Evolutionary conservation across 2,888 invertebrate species (phyloP).

Genomic region (Tiliacea citrago): DNA sequence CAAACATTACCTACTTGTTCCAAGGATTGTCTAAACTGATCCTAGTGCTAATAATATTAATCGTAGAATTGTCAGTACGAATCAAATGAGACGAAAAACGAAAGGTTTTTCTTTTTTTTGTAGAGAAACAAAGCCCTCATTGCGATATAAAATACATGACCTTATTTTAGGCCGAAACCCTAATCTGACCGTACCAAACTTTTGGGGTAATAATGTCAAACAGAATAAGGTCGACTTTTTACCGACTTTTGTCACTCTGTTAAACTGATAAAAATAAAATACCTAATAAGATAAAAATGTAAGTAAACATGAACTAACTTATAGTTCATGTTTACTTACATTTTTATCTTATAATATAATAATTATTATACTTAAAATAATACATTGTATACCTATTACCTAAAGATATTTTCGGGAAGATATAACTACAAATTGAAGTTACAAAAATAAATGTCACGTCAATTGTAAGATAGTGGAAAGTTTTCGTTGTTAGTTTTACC

Average conservation of each 20-base stretch:
- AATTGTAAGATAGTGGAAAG: slow-evolving; percentile 12
- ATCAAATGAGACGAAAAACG: background rate
- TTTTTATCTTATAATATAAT: slow-evolving; percentile 30
- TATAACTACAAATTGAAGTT: slow-evolving; percentile 5
- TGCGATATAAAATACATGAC: slow-evolving; percentile 21
- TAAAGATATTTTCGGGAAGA: slow-evolving; percentile 5
- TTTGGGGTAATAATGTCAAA: slow-evolving; percentile 29
- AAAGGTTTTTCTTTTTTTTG: background rate
- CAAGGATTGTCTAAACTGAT: no score
- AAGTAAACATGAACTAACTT: slow-evolving; percentile 11
- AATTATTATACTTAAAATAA: slow-evolving; percentile 17
- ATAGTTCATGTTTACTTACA: slow-evolving; percentile 42
- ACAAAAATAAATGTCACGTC: background rate
- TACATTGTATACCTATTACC: slow-evolving; percentile 24
- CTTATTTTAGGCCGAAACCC: slow-evolving; percentile 23
- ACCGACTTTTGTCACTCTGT: slow-evolving; percentile 2
- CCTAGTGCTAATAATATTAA: background rate
- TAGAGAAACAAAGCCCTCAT: background rate
- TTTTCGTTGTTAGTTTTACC: slow-evolving; percentile 1
- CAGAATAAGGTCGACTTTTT: slow-evolving; percentile 27
- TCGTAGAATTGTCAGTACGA: background rate
- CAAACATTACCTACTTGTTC: no score
- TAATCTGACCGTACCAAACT: slow-evolving; percentile 26
- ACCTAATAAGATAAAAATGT: background rate
- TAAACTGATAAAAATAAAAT: slow-evolving; percentile 10